Conservation (phyloP, 2,888 invertebrate species). For the Ceraclea dissimilis region DNA sequence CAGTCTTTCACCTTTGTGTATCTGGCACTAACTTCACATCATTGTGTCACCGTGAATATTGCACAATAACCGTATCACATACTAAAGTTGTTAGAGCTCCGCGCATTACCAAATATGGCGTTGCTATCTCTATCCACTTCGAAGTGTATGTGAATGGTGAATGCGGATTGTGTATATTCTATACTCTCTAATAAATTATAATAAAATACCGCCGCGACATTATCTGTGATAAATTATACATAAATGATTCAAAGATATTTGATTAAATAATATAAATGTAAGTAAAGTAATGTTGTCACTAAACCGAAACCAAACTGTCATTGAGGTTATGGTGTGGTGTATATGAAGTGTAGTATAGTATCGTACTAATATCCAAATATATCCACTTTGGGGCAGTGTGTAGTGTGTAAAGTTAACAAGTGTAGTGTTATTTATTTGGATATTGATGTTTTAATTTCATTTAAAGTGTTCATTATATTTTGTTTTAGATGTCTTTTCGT, state of each 20-base stretch:
- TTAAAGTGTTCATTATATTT: neutral
- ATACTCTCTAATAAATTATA: neutral
- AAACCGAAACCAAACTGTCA: constrained; percentile 21
- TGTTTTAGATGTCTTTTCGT: constrained; percentile 83
- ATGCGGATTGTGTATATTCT: neutral
- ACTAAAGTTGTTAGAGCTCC: constrained; percentile 30
- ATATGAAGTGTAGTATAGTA: constrained; percentile 5
- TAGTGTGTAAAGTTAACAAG: constrained; percentile 31
- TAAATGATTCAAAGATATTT: constrained; percentile 18
- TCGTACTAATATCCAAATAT: constrained; percentile 17
- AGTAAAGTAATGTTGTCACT: constrained; percentile 17
- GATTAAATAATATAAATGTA: constrained; percentile 20
- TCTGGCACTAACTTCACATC: too few species aligned
- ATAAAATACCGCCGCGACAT: constrained; percentile 1
- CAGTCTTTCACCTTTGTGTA: too few species aligned
- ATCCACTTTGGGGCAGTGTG: constrained; percentile 38
- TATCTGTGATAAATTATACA: constrained; percentile 32
- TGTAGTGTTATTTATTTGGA: constrained; percentile 28
- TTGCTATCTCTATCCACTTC: constrained; percentile 51
- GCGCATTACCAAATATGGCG: constrained; percentile 64
- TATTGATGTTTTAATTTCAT: constrained; percentile 27
- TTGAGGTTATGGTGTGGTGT: constrained; percentile 11
- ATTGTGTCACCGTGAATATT: too few species aligned
- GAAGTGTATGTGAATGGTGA: neutral
- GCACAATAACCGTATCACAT: neutral